Percentiles rank a stretch among this genome's conserved stretches.
phyloP scores from a whole-genome alignment of 1,140 invertebrate genomes.

The Drosophila tristis region DNA sequence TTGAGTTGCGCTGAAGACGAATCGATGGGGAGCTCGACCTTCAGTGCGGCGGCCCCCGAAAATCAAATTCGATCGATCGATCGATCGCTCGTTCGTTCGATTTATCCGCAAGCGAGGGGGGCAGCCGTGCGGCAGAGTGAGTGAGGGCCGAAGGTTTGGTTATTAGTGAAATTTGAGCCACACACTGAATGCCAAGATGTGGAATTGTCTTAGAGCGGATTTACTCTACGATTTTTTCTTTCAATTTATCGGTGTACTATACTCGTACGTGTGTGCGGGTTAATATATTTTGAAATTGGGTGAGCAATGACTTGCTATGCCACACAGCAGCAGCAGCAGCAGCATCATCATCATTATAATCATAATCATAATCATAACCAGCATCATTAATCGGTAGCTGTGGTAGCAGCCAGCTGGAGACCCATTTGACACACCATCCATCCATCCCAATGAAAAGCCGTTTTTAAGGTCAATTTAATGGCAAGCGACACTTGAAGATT shows the following conservation, averaged over 20 bases:
- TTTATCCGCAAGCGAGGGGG: constrained; percentile 40
- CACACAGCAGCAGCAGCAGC: constrained; percentile 23
- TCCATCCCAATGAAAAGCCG: constrained; percentile 48
- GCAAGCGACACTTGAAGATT: constrained; percentile 49
- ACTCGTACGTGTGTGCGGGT: constrained; percentile 37
- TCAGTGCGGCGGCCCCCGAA: constrained; percentile 46
- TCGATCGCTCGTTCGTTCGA: constrained; percentile 46
- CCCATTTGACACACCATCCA: constrained; percentile 66
- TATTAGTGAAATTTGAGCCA: constrained; percentile 72
- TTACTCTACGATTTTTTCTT: constrained; percentile 48
- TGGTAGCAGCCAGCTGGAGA: constrained; percentile 37
- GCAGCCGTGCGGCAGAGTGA: constrained; percentile 8
- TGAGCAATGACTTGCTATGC: constrained; percentile 76
- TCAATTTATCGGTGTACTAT: constrained; percentile 19
- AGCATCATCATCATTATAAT: constrained; percentile 25
- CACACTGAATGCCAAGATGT: constrained; percentile 65
- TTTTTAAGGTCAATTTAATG: constrained; percentile 63
- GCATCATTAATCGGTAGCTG: constrained; percentile 38
- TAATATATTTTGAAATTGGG: constrained; percentile 76
- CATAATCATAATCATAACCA: constrained; percentile 33
- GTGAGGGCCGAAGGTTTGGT: constrained; percentile 43
- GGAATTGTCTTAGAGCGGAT: constrained; percentile 74
- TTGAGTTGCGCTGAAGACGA: constrained; percentile 51
- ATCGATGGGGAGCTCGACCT: constrained; percentile 50
- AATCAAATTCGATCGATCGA: constrained; percentile 53